Evolutionary conservation across 1,140 invertebrate genomes (phyloP).

Genomic region (Antheraea pernyi): DNA sequence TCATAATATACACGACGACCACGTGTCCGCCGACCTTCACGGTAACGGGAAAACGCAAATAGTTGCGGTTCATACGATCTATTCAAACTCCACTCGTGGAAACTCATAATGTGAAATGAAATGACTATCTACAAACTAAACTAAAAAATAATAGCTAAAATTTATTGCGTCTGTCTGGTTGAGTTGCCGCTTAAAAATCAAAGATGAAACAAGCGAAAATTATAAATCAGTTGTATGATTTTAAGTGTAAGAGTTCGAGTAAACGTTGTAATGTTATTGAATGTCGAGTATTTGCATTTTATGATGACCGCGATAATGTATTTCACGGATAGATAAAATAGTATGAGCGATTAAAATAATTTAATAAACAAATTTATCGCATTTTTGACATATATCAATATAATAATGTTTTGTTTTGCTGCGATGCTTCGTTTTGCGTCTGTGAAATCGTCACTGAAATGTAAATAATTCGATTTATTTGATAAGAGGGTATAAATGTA

Average conservation of each 20-base stretch:
- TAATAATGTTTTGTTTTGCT: not conserved
- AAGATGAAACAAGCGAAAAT: too few relatives aligned
- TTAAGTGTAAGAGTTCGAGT: not conserved
- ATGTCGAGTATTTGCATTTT: not conserved
- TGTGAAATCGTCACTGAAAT: too few relatives aligned
- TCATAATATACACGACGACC: conserved; percentile 34
- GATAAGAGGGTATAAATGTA: conserved; percentile 16
- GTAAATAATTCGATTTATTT: not conserved
- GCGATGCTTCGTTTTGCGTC: too few relatives aligned
- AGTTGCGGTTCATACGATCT: not conserved
- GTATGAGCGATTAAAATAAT: not conserved
- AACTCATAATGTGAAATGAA: not conserved
- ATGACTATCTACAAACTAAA: too few relatives aligned
- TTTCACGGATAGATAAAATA: too few relatives aligned
- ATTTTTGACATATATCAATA: not conserved
- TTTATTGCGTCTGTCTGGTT: not conserved
- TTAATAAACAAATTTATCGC: not conserved
- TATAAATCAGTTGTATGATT: too few relatives aligned
- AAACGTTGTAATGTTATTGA: not conserved
- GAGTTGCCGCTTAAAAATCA: too few relatives aligned
- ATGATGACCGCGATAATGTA: not conserved
- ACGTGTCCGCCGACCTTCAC: conserved; percentile 39
- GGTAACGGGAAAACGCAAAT: conserved; percentile 19
- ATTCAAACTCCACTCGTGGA: not conserved
- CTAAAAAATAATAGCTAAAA: not conserved